A percentile compares a stretch with the other conserved stretches of the same genome.
Evolutionary conservation across 1,140 invertebrate species (phyloP).

Genomic region (Triops longicaudatus): DNA sequence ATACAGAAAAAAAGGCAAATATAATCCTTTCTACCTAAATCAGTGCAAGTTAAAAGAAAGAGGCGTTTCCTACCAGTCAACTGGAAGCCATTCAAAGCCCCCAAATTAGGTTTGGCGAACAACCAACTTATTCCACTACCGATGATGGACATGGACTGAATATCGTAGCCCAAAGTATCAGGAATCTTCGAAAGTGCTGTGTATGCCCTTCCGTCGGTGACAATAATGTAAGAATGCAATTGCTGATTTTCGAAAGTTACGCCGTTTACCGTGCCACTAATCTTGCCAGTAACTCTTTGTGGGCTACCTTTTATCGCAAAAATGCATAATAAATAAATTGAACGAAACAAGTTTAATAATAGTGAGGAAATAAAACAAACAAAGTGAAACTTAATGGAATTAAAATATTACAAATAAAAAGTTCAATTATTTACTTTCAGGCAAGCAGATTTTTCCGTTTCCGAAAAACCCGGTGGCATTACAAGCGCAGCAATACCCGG

Average conservation of each 20-base stretch:
- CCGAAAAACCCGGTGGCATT: slow-evolving; percentile 64
- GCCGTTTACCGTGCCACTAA: slow-evolving; percentile 70
- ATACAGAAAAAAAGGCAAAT: not conserved
- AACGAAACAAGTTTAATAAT: slow-evolving; percentile 24
- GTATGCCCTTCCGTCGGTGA: slow-evolving; percentile 77
- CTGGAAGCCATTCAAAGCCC: slow-evolving; percentile 76
- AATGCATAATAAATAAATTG: no score
- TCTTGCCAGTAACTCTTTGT: slow-evolving; percentile 73
- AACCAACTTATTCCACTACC: slow-evolving; percentile 81
- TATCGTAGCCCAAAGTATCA: slow-evolving; percentile 57
- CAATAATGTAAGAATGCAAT: slow-evolving; percentile 84
- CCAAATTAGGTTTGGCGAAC: slow-evolving; percentile 68
- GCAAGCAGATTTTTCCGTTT: slow-evolving; percentile 80
- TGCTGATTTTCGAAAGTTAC: slow-evolving; percentile 63
- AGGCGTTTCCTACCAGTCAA: slow-evolving; percentile 50
- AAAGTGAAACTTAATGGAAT: no score
- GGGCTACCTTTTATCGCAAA: slow-evolving; percentile 48
- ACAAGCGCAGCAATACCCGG: slow-evolving; percentile 84
- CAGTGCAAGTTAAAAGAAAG: slow-evolving; percentile 25
- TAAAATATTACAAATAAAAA: no score
- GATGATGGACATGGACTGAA: slow-evolving; percentile 69
- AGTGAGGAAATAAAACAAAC: no score
- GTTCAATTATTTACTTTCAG: slow-evolving; percentile 52
- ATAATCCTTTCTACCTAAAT: not conserved
- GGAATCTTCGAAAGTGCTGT: slow-evolving; percentile 77